Conservation (phyloP, 2,888 invertebrate species). For the Arenicola marina region DNA sequence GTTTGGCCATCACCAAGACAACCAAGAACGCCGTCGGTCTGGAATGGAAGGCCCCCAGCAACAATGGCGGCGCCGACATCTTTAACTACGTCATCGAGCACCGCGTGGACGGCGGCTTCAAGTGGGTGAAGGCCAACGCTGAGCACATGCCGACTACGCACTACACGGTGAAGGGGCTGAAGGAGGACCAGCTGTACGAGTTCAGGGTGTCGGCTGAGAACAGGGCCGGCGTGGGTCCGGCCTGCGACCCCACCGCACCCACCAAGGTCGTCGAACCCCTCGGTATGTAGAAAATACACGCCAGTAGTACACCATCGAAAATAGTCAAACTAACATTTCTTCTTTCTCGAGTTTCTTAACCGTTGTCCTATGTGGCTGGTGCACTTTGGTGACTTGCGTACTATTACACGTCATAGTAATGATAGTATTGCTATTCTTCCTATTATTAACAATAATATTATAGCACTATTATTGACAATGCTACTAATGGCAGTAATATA, state of each 20-base stretch:
- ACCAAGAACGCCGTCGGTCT: conserved; percentile 80
- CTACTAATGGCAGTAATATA: too few relatives aligned
- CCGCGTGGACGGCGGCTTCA: conserved; percentile 38
- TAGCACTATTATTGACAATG: too few relatives aligned
- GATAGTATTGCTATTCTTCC: too few relatives aligned
- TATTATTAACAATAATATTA: too few relatives aligned
- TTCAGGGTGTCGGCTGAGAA: conserved; percentile 59
- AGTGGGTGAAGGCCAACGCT: conserved; percentile 20
- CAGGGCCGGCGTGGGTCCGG: conserved; percentile 69
- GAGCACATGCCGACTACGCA: conserved; percentile 6
- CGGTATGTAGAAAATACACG: conserved; percentile 12
- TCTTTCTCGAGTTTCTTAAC: background rate
- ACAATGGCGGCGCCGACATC: conserved; percentile 41
- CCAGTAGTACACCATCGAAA: background rate
- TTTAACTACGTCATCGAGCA: conserved; percentile 47
- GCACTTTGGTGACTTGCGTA: too few relatives aligned
- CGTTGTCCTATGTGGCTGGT: background rate
- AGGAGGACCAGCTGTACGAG: conserved; percentile 66
- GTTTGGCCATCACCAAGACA: conserved; percentile 23
- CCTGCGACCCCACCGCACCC: conserved; percentile 20
- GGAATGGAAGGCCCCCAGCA: conserved; percentile 53
- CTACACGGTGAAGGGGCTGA: conserved; percentile 39
- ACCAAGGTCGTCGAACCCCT: conserved; percentile 40
- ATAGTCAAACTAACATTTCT: background rate
- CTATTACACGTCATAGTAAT: too few relatives aligned